Percentiles rank a stretch among this genome's conserved stretches.
These are phyloP conservation scores for Cotesia typhae DNA, from an alignment of 1,140 invertebrate species.

Conservation along the genomic window DNA sequence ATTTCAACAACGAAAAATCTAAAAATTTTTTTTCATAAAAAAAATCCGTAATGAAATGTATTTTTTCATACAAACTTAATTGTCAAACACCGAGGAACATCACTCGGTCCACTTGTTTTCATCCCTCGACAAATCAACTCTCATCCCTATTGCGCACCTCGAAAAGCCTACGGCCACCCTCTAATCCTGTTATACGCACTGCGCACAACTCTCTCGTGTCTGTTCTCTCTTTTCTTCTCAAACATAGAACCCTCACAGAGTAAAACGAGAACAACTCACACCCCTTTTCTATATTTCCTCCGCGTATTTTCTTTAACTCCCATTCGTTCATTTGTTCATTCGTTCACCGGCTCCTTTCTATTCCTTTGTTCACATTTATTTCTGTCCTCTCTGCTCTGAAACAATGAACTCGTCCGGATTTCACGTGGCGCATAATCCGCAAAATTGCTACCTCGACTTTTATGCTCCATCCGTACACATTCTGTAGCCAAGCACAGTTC, in stretches of 20 bases:
- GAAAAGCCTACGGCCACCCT: conserved; percentile 35
- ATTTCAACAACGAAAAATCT: no score
- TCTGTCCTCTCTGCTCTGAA: conserved; percentile 20
- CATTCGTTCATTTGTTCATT: background rate
- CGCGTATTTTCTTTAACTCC: background rate
- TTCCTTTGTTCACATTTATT: conserved; percentile 1
- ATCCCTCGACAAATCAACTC: conserved; percentile 38
- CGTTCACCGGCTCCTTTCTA: background rate
- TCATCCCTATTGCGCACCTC: conserved; percentile 29
- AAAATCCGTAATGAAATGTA: background rate
- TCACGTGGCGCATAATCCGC: conserved; percentile 36
- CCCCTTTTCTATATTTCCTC: background rate
- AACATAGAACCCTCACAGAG: conserved; percentile 35
- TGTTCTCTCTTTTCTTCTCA: conserved; percentile 21
- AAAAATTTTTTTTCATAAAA: background rate
- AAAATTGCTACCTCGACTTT: conserved; percentile 35
- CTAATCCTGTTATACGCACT: conserved; percentile 50
- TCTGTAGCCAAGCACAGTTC: background rate
- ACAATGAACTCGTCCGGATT: conserved; percentile 30
- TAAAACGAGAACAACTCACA: conserved; percentile 12
- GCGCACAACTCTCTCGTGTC: conserved; percentile 38
- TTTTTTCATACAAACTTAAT: conserved; percentile 20
- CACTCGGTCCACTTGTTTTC: conserved; percentile 54
- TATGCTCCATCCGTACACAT: conserved; percentile 12
- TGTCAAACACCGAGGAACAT: conserved; percentile 41